These are phyloP conservation scores for Liasis olivaceus DNA, from an alignment of 2,797 vertebrate species.

Conservation along the genomic window DNA sequence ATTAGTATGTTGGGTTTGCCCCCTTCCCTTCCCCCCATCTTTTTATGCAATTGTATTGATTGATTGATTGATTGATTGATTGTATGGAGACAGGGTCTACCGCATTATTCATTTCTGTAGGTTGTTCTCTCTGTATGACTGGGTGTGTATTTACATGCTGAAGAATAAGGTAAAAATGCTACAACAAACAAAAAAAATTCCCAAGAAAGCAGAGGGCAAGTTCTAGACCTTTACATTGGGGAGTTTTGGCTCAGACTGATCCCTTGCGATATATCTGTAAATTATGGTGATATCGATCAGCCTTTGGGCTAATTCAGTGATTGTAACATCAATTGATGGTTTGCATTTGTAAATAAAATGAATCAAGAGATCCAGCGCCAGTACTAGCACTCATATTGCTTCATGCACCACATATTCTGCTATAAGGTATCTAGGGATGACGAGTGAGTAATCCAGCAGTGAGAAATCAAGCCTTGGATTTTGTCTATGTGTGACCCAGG, in stretches of 20 bases:
- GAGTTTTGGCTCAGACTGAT: not conserved
- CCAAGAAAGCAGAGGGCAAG: not conserved
- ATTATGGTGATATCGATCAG: not conserved
- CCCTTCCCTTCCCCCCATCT: not conserved
- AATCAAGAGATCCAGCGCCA: not conserved
- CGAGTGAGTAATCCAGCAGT: not conserved
- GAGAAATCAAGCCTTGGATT: not conserved
- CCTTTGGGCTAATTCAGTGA: not conserved
- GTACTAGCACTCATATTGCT: not conserved
- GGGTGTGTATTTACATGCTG: not conserved
- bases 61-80: not conserved
- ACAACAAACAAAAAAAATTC: not conserved
- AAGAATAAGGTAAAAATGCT: not conserved
- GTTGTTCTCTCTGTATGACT: not conserved
- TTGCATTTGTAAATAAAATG: not conserved
- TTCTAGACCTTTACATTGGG: not conserved
- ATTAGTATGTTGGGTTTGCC: not conserved
- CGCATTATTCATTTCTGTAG: not conserved
- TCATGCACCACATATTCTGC: not conserved
- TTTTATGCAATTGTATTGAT: not conserved
- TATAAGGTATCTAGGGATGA: not conserved
- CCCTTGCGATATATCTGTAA: not conserved
- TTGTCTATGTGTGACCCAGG: not conserved
- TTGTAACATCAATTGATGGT: not conserved
- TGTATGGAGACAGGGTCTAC: not conserved